Base-by-base conservation (phyloP, 2,113 vertebrate species). In the Alaudala cheleensis region DNA sequence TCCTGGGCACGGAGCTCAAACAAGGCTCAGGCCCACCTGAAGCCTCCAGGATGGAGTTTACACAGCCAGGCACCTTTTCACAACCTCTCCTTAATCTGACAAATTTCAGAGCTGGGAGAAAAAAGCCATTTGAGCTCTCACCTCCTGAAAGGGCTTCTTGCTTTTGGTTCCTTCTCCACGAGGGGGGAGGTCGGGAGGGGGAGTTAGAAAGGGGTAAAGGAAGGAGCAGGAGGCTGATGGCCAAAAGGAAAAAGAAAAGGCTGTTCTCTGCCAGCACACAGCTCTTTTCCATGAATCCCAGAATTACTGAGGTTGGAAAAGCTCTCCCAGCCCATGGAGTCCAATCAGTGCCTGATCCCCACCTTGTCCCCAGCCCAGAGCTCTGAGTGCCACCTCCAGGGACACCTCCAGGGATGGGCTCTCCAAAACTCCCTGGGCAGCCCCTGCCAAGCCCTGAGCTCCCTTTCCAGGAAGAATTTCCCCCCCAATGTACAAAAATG, bases 1-100 rank as follows among this genome's bases (percentile, higher is more conserved):
- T 90, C 81, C 7, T 81, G 91, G 92, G 87, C 91, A 65, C 87
- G 33, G 81, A 93, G 74, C 84, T 90, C 95, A 94, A 92, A 93
- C 84, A 95, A 47, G 67, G 84, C 22, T 76, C 71, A 18, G 88
- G 11, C 8, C 87, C 58, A 62, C 78, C 60, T 8, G 71, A 79
- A 94, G 85, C 62, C 81, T 61, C 11, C 93, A 22, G 9, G 54
- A 22, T 9, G 28, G 84, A 79, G 92, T 90, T 95, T 80, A 82
- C 78, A 80, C 3, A 88, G 81, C 0, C 60, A 37, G 93, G 78
- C 78, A 85, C 84, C 84, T 92, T 91, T 80, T 42, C 84, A 82
- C 92, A 51, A 54, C 81, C 93, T 80, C 87, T 40, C 15, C 73
- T 20, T 40, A 19, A 54, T 31, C 10, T 29, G 81, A 62, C 79